Conservation (phyloP, 2,888 invertebrate species). For the Drosophila rubida region DNA sequence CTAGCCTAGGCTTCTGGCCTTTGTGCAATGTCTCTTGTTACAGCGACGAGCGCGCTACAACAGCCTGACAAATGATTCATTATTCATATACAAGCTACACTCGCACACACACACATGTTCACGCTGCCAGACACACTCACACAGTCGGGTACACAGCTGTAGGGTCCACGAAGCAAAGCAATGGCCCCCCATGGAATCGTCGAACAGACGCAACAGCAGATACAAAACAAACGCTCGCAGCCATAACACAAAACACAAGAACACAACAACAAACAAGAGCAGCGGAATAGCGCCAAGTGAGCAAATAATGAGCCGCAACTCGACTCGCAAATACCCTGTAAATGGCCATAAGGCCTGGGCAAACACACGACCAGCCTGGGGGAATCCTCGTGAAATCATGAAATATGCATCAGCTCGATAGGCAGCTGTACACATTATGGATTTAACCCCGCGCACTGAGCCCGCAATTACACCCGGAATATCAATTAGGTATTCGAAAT, state of each 20-base stretch:
- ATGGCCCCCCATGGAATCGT: conserved; percentile 69
- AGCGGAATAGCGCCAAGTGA: conserved; percentile 31
- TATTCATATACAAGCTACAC: conserved; percentile 65
- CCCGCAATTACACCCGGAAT: conserved; percentile 12
- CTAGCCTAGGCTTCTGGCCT: conserved; percentile 46
- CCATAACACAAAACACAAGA: conserved; percentile 52
- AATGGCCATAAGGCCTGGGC: conserved; percentile 3
- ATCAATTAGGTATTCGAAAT: conserved; percentile 11
- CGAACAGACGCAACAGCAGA: conserved; percentile 33
- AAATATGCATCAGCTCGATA: conserved; percentile 1
- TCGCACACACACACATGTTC: conserved; percentile 24
- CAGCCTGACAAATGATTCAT: conserved; percentile 77
- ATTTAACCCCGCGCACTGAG: neutral
- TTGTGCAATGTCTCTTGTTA: conserved; percentile 65
- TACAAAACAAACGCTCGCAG: conserved; percentile 44
- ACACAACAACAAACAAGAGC: conserved; percentile 11
- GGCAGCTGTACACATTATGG: neutral
- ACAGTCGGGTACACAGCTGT: neutral
- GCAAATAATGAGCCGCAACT: conserved; percentile 5
- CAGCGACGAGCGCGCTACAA: conserved; percentile 41
- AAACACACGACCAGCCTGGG: neutral
- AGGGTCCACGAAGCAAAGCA: conserved; percentile 23
- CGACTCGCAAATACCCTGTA: conserved; percentile 4
- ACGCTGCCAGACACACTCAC: conserved; percentile 16
- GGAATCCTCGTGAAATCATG: conserved; percentile 1